Percentiles rank a stretch among this genome's conserved stretches.
These are phyloP conservation scores for Rhamphomyia laevipes DNA, from an alignment of 2,888 invertebrate genomes.

Conservation along the genomic window DNA sequence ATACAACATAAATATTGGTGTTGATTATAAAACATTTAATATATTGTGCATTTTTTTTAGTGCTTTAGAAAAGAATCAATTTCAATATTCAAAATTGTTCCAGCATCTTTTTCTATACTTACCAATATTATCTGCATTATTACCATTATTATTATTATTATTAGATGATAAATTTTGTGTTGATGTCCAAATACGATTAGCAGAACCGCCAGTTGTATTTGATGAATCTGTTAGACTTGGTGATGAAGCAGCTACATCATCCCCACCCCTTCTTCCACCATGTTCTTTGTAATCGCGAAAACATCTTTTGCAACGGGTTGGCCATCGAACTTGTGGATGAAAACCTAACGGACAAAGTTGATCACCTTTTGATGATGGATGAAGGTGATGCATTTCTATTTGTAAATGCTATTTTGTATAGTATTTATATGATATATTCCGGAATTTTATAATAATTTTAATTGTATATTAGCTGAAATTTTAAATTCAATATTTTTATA, in stretches of 20 bases:
- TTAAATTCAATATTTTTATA: too few species aligned
- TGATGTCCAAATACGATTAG: slow-evolving; percentile 61
- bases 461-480: too few species aligned
- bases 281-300: slow-evolving; percentile 89
- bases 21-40: neutral
- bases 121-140: slow-evolving; percentile 32
- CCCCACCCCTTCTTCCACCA: slow-evolving; percentile 59
- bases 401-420: too few species aligned
- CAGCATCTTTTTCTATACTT: slow-evolving; percentile 11
- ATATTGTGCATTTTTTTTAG: neutral
- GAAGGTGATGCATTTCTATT: slow-evolving; percentile 35
- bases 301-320: slow-evolving; percentile 84
- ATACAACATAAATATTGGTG: neutral
- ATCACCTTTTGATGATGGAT: slow-evolving; percentile 58
- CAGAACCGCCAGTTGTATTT: slow-evolving; percentile 21
- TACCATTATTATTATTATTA: slow-evolving; percentile 19
- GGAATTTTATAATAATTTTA: too few species aligned
- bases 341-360: slow-evolving; percentile 85
- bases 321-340: slow-evolving; percentile 90
- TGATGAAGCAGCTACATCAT: slow-evolving; percentile 63
- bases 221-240: slow-evolving; percentile 57
- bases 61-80: neutral
- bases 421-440: too few species aligned
- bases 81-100: neutral
- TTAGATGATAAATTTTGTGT: slow-evolving; percentile 51